Evolutionary conservation across 2,113 vertebrate species (phyloP).

Genomic region (Neogobius melanostomus): DNA sequence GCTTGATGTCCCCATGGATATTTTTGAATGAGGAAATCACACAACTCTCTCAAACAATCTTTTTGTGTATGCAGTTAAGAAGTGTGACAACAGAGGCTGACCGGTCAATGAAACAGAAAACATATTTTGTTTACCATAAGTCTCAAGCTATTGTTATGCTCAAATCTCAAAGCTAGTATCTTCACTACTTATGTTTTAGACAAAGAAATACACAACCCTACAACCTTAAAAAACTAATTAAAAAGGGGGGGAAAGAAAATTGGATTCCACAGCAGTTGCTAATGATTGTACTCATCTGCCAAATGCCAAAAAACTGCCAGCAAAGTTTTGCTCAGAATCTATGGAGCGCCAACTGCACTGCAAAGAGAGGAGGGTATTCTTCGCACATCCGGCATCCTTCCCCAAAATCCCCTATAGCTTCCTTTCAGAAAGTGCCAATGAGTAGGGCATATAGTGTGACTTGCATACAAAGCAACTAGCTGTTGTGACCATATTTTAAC

Average conservation of each 20-base stretch:
- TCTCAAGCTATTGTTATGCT: not conserved
- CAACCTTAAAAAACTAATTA: not conserved
- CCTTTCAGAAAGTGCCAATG: not conserved
- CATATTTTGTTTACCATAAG: not conserved
- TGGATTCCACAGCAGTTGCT: not conserved
- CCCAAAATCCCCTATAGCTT: not conserved
- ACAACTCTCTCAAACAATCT: not conserved
- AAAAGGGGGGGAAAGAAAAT: too few species aligned
- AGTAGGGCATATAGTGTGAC: not conserved
- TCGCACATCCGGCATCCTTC: conserved; percentile 15
- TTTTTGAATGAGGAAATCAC: not conserved
- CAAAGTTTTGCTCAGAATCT: conserved; percentile 24
- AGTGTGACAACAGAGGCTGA: not conserved
- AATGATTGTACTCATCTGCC: not conserved
- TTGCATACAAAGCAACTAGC: not conserved
- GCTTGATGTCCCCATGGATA: too few species aligned
- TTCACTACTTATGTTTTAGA: not conserved
- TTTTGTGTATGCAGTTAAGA: not conserved
- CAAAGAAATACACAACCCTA: not conserved
- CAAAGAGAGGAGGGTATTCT: conserved; percentile 20
- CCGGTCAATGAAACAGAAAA: not conserved
- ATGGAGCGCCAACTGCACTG: conserved; percentile 9
- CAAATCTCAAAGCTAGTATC: not conserved
- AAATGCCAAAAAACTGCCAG: conserved; percentile 11
- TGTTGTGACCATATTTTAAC: not conserved